Evolutionary conservation across 2,797 vertebrate genomes (phyloP), one percentile per base, ranked within the genome.

Genomic region (Euphonia xanthogaster): DNA sequence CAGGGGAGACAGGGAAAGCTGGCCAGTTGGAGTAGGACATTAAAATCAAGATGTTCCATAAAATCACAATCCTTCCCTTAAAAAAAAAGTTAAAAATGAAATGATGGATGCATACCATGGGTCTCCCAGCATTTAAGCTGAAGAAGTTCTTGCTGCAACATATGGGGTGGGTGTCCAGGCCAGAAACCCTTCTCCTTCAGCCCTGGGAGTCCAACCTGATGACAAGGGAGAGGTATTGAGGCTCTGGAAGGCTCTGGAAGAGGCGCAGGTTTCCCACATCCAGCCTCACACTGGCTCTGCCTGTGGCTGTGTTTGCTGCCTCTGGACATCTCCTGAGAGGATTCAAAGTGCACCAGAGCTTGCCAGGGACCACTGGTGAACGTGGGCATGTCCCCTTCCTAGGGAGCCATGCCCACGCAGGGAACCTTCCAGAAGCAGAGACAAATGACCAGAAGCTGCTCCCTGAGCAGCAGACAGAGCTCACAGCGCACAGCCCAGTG

Each of bases 221-320:
- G 50, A 22, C 3, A 39, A 3, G 48, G 9, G 7, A 3, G 13
- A 57, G 18, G 5, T 14, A 48, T 5, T 57, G 55, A 63, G 16
- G 16, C 12, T 53, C 40, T 42, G 33, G 66, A 66, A 73, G 54
- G 16, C 8, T 45, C 17, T 25, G 17, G 9, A n/a, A 66, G 54
- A 44, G 11, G 4, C 5, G 22, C 50, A 39, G 0, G 0, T n/a
- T 50, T 92, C 37, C 42, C 24, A 18, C 2, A 0, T 2, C 1
- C 30, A 42, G 50, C 65, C 40, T 67, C 10, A 4, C 53, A 1
- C 2, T 6, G 31, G 33, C 50, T 68, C 30, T 47, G 63, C 14
- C 11, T 6, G 4, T 40, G 51, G 28, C 44, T 50, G 13, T 10
- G 14, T 53, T 72, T 72, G 42, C 23, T 28, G 3, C 11, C 47